Evolutionary conservation across 2,888 invertebrate species (phyloP).

Genomic region (Polymixis flavicincta): DNA sequence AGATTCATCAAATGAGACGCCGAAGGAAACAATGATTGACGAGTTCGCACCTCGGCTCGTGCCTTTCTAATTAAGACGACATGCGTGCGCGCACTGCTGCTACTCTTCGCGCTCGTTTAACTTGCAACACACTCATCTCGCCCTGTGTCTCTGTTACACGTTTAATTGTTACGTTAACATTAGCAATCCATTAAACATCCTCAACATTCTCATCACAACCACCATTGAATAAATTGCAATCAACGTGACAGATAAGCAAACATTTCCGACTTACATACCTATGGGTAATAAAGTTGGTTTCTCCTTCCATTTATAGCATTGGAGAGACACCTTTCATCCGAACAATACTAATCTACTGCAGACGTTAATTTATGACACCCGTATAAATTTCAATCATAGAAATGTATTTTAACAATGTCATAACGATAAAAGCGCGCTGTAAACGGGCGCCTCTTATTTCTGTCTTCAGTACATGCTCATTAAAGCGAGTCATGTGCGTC

Average conservation of each 20-base stretch:
- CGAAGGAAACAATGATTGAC: conserved; percentile 88
- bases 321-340: conserved; percentile 50
- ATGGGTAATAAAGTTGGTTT: conserved; percentile 27
- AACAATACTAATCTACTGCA: conserved; percentile 57
- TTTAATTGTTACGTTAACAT: conserved; percentile 68
- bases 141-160: conserved; percentile 65
- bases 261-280: conserved; percentile 43
- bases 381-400: conserved; percentile 78
- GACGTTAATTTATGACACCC: conserved; percentile 74
- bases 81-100: conserved; percentile 85
- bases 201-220: conserved; percentile 37
- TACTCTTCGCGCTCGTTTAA: conserved; percentile 82
- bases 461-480: conserved; percentile 89
- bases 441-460: conserved; percentile 88
- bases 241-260: conserved; percentile 38
- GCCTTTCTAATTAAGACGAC: conserved; percentile 89
- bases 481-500: conserved; percentile 83
- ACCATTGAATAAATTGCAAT: conserved; percentile 45
- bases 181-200: conserved; percentile 47
- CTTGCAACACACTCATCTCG: conserved; percentile 79
- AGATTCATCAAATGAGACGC: conserved; percentile 82
- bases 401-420: conserved; percentile 86
- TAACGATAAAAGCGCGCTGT: conserved; percentile 86
- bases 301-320: conserved; percentile 52
- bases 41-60: conserved; percentile 89